Conservation (phyloP, 1,140 invertebrate genomes). For the Mya arenaria region DNA sequence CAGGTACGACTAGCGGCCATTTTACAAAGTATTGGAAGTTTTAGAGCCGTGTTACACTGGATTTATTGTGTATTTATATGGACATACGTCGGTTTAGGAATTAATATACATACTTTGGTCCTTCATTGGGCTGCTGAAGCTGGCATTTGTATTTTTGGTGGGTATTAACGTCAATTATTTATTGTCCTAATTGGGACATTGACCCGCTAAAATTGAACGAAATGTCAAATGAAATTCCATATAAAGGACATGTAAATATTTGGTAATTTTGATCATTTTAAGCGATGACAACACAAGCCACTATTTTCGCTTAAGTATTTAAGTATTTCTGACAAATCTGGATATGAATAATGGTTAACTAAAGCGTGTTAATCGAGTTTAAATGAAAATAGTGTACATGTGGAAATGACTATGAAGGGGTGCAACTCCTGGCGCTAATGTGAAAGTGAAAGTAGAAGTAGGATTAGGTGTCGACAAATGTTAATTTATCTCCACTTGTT, state of each 20-base stretch:
- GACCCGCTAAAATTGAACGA: constrained; percentile 43
- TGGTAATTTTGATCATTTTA: not conserved
- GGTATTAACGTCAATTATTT: not conserved
- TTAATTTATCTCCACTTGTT: no score
- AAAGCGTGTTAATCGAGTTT: no score
- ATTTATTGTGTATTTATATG: constrained; percentile 26
- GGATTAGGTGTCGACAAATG: no score
- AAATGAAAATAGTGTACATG: no score
- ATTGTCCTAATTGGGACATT: constrained; percentile 4
- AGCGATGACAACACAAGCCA: constrained; percentile 25
- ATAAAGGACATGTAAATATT: not conserved
- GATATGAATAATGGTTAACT: no score
- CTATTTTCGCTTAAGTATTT: no score
- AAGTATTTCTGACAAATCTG: no score
- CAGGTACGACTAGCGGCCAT: constrained; percentile 51
- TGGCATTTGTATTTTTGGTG: constrained; percentile 10
- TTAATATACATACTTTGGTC: not conserved
- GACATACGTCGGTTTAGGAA: constrained; percentile 11
- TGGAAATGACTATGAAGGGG: not conserved
- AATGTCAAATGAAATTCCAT: no score
- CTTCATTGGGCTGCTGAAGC: not conserved
- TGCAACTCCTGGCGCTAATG: not conserved
- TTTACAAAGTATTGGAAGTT: constrained; percentile 42
- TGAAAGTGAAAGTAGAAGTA: constrained; percentile 51
- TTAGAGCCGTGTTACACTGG: constrained; percentile 2